Base-by-base conservation (phyloP, 2,888 invertebrate species). In the Taenaris catops region DNA sequence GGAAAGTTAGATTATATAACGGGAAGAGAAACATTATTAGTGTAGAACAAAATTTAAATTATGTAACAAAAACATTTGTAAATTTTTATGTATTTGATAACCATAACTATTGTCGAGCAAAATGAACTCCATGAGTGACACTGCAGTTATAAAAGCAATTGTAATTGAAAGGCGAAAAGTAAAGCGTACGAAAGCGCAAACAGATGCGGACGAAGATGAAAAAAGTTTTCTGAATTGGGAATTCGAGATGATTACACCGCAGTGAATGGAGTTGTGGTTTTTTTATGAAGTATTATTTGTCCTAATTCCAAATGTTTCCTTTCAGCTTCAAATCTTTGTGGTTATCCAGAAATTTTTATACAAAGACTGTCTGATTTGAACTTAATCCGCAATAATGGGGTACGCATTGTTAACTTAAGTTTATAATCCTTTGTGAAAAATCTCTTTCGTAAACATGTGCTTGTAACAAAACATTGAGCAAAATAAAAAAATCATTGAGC, bases 181-280 rank as follows among this genome's bases (percentile, higher is more conserved):
- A 57, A 66, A 28, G 10, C n/a, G 11, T 12, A 28, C 28, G 19
- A 66, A 61, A 63, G 57, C 49, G 62, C 62, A 65, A 78, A 70
- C 83, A 81, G 84, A 83, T 83, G 81, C 71, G 76, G 69, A 79
- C 73, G 74, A 66, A 83, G 72, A 83, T 83, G 84, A 84, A 84
- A 84, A 84, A 84, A 83, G 75, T n/a, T 84, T 83, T 68, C 54
- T 55, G 63, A 70, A 79, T 78, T 74, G 70, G 67, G 61, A 76
- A 74, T 73, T 67, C 68, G 53, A 70, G 74, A 84, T 81, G 78
- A 83, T 84, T 81, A 81, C 80, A 69, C 76, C 78, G 78, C 79
- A 72, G 57, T 63, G 69, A 83, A 81, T 80, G 72, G 69, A 78
- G 79, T 75, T 63, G 73, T 65, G 67, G 69, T 65, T 55, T 75